phyloP scores from a whole-genome alignment of 2,888 invertebrate species.

The Mesochorus sp. region DNA sequence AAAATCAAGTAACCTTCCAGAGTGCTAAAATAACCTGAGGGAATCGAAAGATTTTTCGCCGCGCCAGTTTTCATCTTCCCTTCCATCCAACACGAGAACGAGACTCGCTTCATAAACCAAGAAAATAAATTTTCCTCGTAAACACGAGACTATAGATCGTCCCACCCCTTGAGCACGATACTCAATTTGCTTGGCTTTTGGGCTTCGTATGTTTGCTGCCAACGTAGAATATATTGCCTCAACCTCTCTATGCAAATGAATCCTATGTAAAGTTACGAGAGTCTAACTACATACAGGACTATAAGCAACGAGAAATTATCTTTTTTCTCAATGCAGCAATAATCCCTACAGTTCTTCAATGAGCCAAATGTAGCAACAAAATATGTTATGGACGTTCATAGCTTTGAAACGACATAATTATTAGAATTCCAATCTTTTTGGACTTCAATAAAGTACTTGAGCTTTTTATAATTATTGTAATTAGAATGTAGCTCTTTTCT shows the following conservation, averaged over 20 bases:
- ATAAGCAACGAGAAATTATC: neutral
- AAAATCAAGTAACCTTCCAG: conserved; percentile 5
- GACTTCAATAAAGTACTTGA: too few species aligned
- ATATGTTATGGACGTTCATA: too few species aligned
- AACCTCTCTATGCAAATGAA: conserved; percentile 74
- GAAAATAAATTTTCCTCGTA: conserved; percentile 38
- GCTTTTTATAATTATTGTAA: too few species aligned
- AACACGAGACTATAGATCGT: conserved; percentile 18
- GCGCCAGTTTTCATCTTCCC: conserved; percentile 28
- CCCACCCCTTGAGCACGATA: conserved; percentile 14
- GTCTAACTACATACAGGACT: neutral
- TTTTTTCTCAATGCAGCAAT: conserved; percentile 2
- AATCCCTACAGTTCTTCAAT: too few species aligned
- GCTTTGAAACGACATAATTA: too few species aligned
- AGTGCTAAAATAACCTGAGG: conserved; percentile 25
- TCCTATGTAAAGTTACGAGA: conserved; percentile 73
- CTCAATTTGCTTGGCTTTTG: conserved; percentile 68
- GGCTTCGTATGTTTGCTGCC: conserved; percentile 69
- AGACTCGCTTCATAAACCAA: conserved; percentile 19
- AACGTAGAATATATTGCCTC: conserved; percentile 73
- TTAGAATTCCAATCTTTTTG: too few species aligned
- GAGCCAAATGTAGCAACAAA: too few species aligned
- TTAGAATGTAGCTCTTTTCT: too few species aligned
- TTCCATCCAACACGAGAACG: conserved; percentile 36
- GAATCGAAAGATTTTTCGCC: conserved; percentile 33